Conservation (phyloP, 2,888 invertebrate species). For the Apodemia duryi region DNA sequence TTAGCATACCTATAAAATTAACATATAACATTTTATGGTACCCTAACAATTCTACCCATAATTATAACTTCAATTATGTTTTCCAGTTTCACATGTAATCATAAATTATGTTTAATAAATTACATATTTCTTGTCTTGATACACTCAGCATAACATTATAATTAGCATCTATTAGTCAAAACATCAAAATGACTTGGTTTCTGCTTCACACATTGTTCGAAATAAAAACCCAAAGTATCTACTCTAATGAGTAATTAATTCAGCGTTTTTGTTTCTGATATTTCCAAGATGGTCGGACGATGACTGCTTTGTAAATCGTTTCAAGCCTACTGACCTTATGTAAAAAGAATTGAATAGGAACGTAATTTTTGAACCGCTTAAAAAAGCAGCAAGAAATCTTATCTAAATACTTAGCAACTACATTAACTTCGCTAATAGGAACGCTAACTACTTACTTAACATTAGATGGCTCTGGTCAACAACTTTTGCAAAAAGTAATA, state of each 20-base stretch:
- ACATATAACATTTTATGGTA: not conserved
- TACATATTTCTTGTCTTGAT: conserved; percentile 4
- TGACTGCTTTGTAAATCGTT: too few relatives aligned
- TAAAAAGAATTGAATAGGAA: too few relatives aligned
- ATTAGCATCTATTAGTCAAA: not conserved
- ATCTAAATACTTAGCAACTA: not conserved
- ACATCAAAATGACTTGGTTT: conserved; percentile 5
- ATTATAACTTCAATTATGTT: not conserved
- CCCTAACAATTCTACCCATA: not conserved
- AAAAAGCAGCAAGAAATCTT: not conserved
- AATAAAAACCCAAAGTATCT: not conserved
- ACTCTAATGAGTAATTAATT: conserved; percentile 6
- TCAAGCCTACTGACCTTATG: too few relatives aligned
- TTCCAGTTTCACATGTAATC: conserved; percentile 5
- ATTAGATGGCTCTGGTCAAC: not conserved
- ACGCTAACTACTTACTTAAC: not conserved
- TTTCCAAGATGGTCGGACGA: not conserved
- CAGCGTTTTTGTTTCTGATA: not conserved
- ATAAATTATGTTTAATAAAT: conserved; percentile 8
- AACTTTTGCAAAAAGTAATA: too few relatives aligned
- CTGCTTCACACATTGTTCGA: conserved; percentile 12
- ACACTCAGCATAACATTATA: conserved; percentile 9
- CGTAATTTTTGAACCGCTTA: not conserved
- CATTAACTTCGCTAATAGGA: not conserved
- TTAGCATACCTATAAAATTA: not conserved